Conservation (phyloP, 2,113 vertebrate genomes). For the Otolemur garnettii region DNA sequence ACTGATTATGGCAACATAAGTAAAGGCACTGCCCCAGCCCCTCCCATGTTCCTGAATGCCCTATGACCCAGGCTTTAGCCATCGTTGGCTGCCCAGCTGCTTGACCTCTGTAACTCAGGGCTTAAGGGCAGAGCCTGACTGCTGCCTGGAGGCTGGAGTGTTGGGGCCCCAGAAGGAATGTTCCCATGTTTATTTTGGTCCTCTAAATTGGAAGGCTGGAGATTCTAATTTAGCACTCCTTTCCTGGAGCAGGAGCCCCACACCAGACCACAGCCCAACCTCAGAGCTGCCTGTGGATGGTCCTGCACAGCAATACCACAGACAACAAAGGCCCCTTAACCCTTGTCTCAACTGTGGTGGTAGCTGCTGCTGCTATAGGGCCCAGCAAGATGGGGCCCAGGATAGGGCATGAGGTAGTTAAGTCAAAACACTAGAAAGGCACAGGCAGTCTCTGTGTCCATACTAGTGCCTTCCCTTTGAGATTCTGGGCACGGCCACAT, state of each 20-base stretch:
- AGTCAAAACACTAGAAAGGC: not conserved
- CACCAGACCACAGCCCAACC: constrained; percentile 72
- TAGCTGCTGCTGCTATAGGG: not conserved
- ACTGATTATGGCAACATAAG: not conserved
- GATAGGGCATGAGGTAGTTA: not conserved
- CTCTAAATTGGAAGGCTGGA: constrained; percentile 71
- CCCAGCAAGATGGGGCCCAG: not conserved
- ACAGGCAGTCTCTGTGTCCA: not conserved
- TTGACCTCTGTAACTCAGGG: not conserved
- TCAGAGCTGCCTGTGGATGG: constrained; percentile 74
- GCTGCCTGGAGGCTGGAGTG: constrained; percentile 6
- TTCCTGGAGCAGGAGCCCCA: constrained; percentile 54
- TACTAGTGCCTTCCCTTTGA: not conserved
- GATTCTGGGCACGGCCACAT: not conserved
- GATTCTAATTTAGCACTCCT: constrained; percentile 67
- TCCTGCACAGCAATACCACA: constrained; percentile 65
- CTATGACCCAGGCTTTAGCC: not conserved
- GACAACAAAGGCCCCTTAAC: constrained; percentile 65
- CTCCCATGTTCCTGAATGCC: not conserved
- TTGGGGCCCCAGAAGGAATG: constrained; percentile 30
- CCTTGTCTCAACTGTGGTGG: not conserved
- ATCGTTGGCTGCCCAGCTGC: not conserved
- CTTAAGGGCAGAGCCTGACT: not conserved
- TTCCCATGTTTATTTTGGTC: constrained; percentile 68
- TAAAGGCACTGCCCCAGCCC: not conserved